Conservation (phyloP, 1,140 invertebrate species). For the Microvelia longipes region DNA sequence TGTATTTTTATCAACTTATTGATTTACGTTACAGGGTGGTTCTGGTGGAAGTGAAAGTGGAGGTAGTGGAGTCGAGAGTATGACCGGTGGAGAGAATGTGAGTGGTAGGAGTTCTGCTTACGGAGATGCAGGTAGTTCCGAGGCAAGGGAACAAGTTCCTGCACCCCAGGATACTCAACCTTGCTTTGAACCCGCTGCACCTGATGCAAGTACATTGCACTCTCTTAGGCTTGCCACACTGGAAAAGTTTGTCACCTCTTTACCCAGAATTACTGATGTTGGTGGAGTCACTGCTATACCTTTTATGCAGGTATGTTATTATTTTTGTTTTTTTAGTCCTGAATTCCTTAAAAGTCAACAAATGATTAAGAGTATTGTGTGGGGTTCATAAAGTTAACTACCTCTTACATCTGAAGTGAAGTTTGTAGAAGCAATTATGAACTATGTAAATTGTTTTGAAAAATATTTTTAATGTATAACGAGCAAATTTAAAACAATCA, state of each 20-base stretch:
- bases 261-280: slow-evolving; percentile 42
- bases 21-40: slow-evolving; percentile 45
- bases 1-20: too few relatives aligned
- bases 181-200: background rate
- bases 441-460: too few relatives aligned
- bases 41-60: slow-evolving; percentile 70
- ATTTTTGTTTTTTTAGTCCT: slow-evolving; percentile 3
- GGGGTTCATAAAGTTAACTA: too few relatives aligned
- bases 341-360: background rate
- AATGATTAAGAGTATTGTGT: too few relatives aligned
- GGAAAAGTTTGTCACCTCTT: slow-evolving; percentile 44
- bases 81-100: slow-evolving; percentile 66
- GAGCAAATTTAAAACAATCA: too few relatives aligned
- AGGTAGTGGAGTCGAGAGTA: slow-evolving; percentile 76
- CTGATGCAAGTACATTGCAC: slow-evolving; percentile 36
- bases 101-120: slow-evolving; percentile 80
- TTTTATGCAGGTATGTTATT: slow-evolving; percentile 55
- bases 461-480: too few relatives aligned
- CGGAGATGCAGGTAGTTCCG: slow-evolving; percentile 44
- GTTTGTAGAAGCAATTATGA: too few relatives aligned
- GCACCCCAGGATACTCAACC: slow-evolving; percentile 18
- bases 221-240: slow-evolving; percentile 48
- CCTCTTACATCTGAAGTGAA: too few relatives aligned
- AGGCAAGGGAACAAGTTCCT: slow-evolving; percentile 30
- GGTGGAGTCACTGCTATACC: slow-evolving; percentile 75